Base-by-base conservation (phyloP, 2,113 vertebrate genomes). In the Dipodomys stephensi region DNA sequence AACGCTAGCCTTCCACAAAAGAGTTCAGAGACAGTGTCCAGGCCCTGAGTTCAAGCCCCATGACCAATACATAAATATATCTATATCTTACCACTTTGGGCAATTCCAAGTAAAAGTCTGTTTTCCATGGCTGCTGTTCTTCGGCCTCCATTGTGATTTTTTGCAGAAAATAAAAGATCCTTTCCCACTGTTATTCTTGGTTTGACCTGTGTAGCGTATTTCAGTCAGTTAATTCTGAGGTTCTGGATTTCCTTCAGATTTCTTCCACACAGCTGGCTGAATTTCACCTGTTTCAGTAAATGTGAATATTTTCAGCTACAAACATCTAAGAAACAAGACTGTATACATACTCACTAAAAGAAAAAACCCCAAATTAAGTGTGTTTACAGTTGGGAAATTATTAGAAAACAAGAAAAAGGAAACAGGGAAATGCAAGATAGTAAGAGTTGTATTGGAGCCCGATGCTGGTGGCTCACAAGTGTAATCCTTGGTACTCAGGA, bases 21-120 rank as follows among this genome's bases (percentile, higher is more conserved):
- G 53, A 57, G 53, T 13, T 57, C 53, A 57, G 53, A 13, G 12
- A 57, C 53, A 57, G 53, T 16, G 53, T 12, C 49, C 49, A 11
- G 49, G 49, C 53, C 15, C 53, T 57, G 16, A 57, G 53, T 57
- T 57, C 53, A 57, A 57, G 53, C 16, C 53, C 53, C 53, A 57
- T 57, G 53, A 57, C 53, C 53, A 13, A 57, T 4, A 13, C 53
- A 57, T 11, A 9, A 39, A 39, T 39, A 39, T 6, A 39, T 39
- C 39, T 39, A 91, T 92, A 90, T 96, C 97, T 98, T 20, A 98
- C 97, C 97, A 98, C 97, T 98, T 98, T 98, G 74, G 97, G 97
- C 60, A 98, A 95, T 83, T 96, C 78, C n/a, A 67, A 72, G 62
- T 97, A 98, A 93, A 97, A 97, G 64, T 77, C 30, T 71, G 67